phyloP scores from a whole-genome alignment of 2,888 invertebrate genomes.

The Drepana falcataria region DNA sequence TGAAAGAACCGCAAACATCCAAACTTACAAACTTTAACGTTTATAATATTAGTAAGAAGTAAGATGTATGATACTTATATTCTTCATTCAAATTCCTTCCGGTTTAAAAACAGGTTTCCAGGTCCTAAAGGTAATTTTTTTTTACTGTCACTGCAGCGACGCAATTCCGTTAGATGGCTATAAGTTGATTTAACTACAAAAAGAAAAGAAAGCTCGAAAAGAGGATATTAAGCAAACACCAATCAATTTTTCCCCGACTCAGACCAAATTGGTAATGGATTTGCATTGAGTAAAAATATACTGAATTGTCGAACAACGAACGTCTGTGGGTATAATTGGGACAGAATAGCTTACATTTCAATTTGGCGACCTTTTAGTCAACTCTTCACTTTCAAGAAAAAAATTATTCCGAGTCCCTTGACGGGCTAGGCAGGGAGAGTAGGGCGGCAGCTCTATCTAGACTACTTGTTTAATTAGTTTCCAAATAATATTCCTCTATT shows the following conservation, averaged over 20 bases:
- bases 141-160: not conserved
- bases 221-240: slow-evolving; percentile 3
- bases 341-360: slow-evolving; percentile 4
- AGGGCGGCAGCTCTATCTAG: no score
- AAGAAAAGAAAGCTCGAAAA: no score
- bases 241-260: slow-evolving; percentile 12
- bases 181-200: not conserved
- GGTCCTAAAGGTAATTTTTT: not conserved
- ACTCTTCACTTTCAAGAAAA: not conserved
- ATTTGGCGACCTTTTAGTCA: slow-evolving; percentile 6
- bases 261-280: slow-evolving; percentile 17
- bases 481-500: no score
- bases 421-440: no score
- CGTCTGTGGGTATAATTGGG: slow-evolving; percentile 17
- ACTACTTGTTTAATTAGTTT: no score
- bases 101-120: no score
- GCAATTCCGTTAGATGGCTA: not conserved
- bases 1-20: no score
- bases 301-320: slow-evolving; percentile 6
- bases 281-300: slow-evolving; percentile 20
- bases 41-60: no score
- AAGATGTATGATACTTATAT: no score
- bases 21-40: no score
- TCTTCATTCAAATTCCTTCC: no score
- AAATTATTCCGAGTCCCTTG: no score